Evolutionary conservation across 2,113 vertebrate species (phyloP).

Genomic region (Centropus unirufus): DNA sequence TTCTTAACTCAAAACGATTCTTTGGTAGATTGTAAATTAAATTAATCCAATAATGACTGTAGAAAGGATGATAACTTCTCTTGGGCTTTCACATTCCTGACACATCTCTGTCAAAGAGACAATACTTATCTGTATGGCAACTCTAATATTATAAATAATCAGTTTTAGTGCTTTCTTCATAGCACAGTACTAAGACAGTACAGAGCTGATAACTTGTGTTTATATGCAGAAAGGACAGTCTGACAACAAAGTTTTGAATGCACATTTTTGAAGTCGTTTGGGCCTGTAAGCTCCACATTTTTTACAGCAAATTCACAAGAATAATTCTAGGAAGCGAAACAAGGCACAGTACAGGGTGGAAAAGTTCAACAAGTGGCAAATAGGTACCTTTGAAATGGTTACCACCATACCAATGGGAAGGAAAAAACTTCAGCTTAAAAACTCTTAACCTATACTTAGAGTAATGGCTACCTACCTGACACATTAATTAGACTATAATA

Average conservation of each 20-base stretch:
- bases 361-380: slow-evolving; percentile 63
- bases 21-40: neutral
- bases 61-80: neutral
- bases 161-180: neutral
- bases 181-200: neutral
- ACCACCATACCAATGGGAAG: neutral
- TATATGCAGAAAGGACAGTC: neutral
- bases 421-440: neutral
- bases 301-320: neutral
- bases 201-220: neutral
- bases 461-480: slow-evolving; percentile 56
- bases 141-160: neutral
- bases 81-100: neutral
- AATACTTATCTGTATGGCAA: neutral
- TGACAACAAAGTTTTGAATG: neutral
- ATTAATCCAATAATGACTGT: neutral
- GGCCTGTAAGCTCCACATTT: neutral
- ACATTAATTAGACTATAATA: slow-evolving; percentile 64
- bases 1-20: neutral
- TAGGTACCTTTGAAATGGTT: slow-evolving; percentile 16
- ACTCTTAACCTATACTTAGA: slow-evolving; percentile 41
- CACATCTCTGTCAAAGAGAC: neutral
- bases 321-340: neutral
- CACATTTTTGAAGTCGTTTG: neutral
- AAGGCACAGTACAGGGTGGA: neutral